Evolutionary conservation across 2,113 vertebrate genomes (phyloP).

Genomic region (Triplophysa siluroides): DNA sequence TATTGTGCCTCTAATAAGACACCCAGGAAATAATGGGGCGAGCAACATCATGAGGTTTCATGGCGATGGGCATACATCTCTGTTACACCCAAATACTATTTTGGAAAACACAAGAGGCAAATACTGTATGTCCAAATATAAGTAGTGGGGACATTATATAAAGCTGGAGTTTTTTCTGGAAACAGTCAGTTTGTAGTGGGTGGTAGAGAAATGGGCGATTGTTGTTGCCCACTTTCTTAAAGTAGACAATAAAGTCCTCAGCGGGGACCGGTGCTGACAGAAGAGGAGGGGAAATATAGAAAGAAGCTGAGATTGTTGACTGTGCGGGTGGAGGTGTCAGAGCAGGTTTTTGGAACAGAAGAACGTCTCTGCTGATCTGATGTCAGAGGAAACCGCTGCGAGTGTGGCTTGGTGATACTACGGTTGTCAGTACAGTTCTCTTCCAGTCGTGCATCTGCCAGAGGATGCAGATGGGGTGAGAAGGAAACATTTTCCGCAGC

Average conservation of each 20-base stretch:
- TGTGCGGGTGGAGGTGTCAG: conserved; percentile 13
- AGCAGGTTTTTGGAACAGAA: conserved; percentile 10
- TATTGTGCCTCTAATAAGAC: too few relatives aligned
- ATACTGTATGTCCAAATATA: too few relatives aligned
- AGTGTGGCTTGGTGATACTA: conserved; percentile 11
- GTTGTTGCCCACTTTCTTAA: conserved; percentile 5
- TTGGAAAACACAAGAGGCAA: too few relatives aligned
- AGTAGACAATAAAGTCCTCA: conserved; percentile 19
- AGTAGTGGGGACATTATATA: too few relatives aligned
- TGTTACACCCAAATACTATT: too few relatives aligned
- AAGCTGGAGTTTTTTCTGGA: neutral
- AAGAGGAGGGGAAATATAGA: neutral
- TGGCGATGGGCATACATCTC: too few relatives aligned
- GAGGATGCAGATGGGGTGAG: conserved; percentile 33
- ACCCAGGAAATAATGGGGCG: too few relatives aligned
- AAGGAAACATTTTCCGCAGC: conserved; percentile 11
- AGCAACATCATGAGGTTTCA: too few relatives aligned
- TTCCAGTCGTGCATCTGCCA: conserved; percentile 15
- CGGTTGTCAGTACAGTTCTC: conserved; percentile 8
- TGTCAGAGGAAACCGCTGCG: neutral
- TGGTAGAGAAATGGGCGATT: neutral
- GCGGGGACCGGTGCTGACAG: neutral
- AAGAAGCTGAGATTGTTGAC: neutral
- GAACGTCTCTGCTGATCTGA: conserved; percentile 3
- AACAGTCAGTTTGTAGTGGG: neutral